Conservation (phyloP, 1,140 invertebrate species). For the Luehdorfia chinensis region DNA sequence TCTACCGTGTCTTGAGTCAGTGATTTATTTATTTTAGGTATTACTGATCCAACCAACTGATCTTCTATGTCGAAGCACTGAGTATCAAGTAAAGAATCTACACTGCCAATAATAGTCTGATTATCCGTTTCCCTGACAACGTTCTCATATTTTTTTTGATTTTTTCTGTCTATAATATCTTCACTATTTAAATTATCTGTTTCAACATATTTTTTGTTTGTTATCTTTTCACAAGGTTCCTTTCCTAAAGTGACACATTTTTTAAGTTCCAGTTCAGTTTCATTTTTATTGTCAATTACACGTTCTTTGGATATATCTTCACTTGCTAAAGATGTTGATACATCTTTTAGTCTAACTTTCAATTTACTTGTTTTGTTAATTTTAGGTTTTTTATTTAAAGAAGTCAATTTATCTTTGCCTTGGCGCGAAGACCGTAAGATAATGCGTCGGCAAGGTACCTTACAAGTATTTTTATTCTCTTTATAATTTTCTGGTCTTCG, state of each 20-base stretch:
- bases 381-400: background rate
- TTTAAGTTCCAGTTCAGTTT: no score
- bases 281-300: background rate
- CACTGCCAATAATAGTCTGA: background rate
- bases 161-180: no score
- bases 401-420: background rate
- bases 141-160: background rate
- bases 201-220: background rate
- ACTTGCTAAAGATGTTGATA: background rate
- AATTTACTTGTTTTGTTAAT: background rate
- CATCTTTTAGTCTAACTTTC: background rate
- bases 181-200: background rate
- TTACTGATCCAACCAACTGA: conserved; percentile 2
- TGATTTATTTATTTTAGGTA: conserved; percentile 3
- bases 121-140: background rate
- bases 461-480: background rate
- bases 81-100: background rate
- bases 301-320: no score
- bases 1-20: background rate
- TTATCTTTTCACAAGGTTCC: no score
- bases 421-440: background rate
- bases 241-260: no score
- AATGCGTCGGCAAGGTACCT: background rate
- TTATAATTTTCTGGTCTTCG: background rate
- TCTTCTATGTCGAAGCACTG: conserved; percentile 7